Evolutionary conservation across 37 sponge, comb jelly and placozoan species (phyloP).

Genomic region (Amphimedon queenslandica): DNA sequence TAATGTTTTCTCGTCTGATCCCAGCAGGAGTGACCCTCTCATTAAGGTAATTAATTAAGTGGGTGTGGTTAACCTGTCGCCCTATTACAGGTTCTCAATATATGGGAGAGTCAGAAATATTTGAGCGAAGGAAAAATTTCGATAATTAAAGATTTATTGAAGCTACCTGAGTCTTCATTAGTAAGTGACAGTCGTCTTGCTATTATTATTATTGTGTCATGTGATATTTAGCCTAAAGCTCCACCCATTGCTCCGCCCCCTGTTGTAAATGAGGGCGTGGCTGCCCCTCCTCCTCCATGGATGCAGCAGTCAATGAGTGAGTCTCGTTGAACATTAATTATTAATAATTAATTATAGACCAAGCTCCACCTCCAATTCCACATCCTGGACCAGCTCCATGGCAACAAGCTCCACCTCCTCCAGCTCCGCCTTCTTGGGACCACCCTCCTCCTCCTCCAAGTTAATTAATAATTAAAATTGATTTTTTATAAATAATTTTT

Average conservation of each 20-base stretch:
- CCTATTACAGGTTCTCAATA: conserved; percentile 73
- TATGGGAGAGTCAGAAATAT: conserved; percentile 81
- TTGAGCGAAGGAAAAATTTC: conserved; percentile 51
- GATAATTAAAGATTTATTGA: background rate
- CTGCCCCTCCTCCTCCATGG: conserved; percentile 18
- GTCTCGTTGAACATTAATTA: background rate
- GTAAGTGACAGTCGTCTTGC: background rate
- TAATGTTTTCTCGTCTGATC: conserved; percentile 41
- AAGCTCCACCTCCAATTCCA: background rate
- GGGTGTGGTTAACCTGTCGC: background rate
- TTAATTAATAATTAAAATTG: background rate
- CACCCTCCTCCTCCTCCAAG: conserved; percentile 7
- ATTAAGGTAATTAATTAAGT: conserved; percentile 34
- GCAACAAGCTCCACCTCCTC: conserved; percentile 20
- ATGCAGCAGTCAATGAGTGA: background rate
- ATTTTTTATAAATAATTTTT: background rate
- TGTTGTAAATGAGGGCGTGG: background rate
- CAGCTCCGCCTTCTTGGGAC: background rate
- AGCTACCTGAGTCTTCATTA: background rate
- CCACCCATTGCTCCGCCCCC: background rate
- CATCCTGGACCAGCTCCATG: conserved; percentile 14
- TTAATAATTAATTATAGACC: background rate
- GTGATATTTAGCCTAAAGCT: background rate
- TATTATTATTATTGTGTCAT: no score
- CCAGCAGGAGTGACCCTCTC: conserved; percentile 41